Conservation (phyloP, 1,140 invertebrate genomes). For the Platyscapa corneri region DNA sequence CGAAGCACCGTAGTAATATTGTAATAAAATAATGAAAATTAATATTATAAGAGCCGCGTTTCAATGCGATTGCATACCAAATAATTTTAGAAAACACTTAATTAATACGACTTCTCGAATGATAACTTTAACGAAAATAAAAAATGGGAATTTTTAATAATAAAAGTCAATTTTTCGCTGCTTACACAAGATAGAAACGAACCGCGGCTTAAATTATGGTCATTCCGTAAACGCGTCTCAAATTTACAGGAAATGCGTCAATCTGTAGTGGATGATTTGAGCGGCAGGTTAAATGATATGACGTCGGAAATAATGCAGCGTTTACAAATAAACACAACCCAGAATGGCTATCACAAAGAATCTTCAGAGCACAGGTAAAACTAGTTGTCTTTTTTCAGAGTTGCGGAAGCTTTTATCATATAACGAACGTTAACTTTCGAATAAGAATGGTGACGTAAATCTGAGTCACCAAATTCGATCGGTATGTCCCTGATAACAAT, state of each 20-base stretch:
- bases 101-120: too few relatives aligned
- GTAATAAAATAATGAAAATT: too few relatives aligned
- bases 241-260: conserved; percentile 57
- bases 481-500: neutral
- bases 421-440: neutral
- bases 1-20: too few relatives aligned
- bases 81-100: too few relatives aligned
- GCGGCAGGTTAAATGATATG: conserved; percentile 55
- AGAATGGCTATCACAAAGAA: conserved; percentile 23
- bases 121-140: too few relatives aligned
- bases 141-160: too few relatives aligned
- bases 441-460: neutral
- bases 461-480: neutral
- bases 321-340: conserved; percentile 27
- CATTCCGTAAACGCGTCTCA: neutral
- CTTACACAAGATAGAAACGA: too few relatives aligned
- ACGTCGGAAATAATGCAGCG: conserved; percentile 55
- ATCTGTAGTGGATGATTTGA: conserved; percentile 54
- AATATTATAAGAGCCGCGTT: too few relatives aligned
- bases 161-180: too few relatives aligned
- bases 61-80: too few relatives aligned
- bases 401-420: neutral
- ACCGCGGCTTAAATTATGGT: neutral
- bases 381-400: conserved; percentile 49
- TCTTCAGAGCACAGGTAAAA: conserved; percentile 9